Conservation (phyloP, 1,140 invertebrate genomes). For the Lordiphosa collinella region DNA sequence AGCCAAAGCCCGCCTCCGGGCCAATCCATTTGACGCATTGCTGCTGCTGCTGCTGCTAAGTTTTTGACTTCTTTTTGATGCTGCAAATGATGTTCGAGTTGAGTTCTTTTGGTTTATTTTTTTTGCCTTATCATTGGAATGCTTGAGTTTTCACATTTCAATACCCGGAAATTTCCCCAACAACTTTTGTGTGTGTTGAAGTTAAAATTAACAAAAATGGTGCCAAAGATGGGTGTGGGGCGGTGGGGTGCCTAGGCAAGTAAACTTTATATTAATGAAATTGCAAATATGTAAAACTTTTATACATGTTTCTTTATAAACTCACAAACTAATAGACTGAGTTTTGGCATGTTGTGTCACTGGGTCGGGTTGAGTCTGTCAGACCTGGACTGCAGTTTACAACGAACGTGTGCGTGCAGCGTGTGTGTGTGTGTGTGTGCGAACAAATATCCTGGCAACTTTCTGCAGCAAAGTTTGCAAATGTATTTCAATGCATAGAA, state of each 20-base stretch:
- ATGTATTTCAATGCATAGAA: slow-evolving; percentile 78
- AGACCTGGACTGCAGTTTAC: slow-evolving; percentile 37
- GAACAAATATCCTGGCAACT: slow-evolving; percentile 68
- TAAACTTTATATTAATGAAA: slow-evolving; percentile 77
- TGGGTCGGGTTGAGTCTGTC: slow-evolving; percentile 29
- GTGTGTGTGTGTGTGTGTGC: slow-evolving; percentile 25
- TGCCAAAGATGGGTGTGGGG: slow-evolving; percentile 27
- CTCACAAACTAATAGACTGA: slow-evolving; percentile 76
- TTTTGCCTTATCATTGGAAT: slow-evolving; percentile 57
- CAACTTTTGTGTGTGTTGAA: slow-evolving; percentile 59
- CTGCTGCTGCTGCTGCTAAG: slow-evolving; percentile 33
- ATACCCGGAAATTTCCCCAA: slow-evolving; percentile 60
- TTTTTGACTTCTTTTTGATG: slow-evolving; percentile 61
- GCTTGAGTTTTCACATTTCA: slow-evolving; percentile 78
- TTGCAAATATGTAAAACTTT: slow-evolving; percentile 75
- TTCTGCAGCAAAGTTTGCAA: slow-evolving; percentile 74
- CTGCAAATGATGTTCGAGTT: slow-evolving; percentile 73
- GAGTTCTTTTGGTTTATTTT: slow-evolving; percentile 25
- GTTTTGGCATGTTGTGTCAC: slow-evolving; percentile 67
- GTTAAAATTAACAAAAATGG: slow-evolving; percentile 73
- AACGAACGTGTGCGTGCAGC: background rate
- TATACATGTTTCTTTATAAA: slow-evolving; percentile 75
- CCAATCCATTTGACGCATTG: slow-evolving; percentile 51
- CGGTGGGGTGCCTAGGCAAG: slow-evolving; percentile 27
- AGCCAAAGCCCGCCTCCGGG: slow-evolving; percentile 9